phyloP scores from a whole-genome alignment of 2,113 vertebrate genomes.

The Microcebus tavaratra region DNA sequence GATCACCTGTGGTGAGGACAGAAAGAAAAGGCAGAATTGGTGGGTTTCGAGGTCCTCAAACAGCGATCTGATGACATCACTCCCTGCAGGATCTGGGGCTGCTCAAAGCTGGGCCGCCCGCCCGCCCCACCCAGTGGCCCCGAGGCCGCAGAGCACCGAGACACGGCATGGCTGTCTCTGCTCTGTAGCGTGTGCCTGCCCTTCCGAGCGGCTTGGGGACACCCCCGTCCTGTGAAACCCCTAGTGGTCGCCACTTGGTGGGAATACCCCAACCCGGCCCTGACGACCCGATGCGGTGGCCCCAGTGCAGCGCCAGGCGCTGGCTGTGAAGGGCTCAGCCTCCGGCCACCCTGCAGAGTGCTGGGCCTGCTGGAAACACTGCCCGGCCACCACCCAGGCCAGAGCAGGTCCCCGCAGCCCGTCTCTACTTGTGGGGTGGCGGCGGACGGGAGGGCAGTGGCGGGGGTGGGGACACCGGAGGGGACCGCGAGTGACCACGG shows the following conservation, averaged over 20 bases:
- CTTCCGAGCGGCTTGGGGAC: not conserved
- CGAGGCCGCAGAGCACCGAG: rapidly evolving
- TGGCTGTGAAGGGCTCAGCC: rapidly evolving
- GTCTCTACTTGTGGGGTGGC: not conserved
- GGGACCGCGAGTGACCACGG: rapidly evolving
- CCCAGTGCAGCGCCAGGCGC: not conserved
- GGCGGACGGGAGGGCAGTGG: not conserved
- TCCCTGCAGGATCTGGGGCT: not conserved
- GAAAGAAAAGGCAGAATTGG: slow-evolving; percentile 60
- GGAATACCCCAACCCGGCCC: not conserved
- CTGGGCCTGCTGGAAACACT: not conserved
- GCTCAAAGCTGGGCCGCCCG: rapidly evolving
- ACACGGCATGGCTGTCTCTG: rapidly evolving
- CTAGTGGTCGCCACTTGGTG: not conserved
- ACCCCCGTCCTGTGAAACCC: rapidly evolving
- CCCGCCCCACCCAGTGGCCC: not conserved
- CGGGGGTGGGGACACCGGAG: rapidly evolving
- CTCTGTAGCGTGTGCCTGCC: not conserved
- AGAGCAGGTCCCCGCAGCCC: not conserved
- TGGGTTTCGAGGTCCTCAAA: not conserved
- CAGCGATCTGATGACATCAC: rapidly evolving
- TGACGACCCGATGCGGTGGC: not conserved
- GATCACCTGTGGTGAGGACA: slow-evolving; percentile 90
- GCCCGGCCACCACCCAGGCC: not conserved
- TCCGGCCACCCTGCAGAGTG: not conserved